phyloP scores from a whole-genome alignment of 30 jellyfish, hydroid and myxozoan genomes.

The Aurelia sp. region DNA sequence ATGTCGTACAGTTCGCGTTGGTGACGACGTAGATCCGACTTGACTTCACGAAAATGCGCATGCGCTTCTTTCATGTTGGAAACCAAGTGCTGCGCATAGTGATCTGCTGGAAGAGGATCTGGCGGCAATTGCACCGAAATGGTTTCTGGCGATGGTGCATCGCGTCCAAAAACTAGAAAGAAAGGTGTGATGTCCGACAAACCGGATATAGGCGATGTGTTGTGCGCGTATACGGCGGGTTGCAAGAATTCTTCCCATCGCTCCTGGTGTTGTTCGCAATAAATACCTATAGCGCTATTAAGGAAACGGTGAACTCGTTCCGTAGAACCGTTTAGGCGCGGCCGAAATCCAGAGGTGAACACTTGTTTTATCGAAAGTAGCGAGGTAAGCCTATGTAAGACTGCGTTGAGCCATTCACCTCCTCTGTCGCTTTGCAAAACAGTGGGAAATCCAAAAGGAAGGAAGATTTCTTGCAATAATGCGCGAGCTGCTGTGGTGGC shows the following conservation, averaged over 20 bases:
- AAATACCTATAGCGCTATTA: constrained; percentile 42
- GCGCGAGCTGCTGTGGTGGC: constrained; percentile 52
- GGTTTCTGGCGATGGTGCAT: constrained; percentile 36
- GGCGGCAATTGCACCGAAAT: background rate
- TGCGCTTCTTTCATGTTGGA: background rate
- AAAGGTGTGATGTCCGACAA: constrained; percentile 19
- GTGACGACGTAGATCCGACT: constrained; percentile 26
- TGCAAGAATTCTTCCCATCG: constrained; percentile 56
- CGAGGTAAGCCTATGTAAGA: constrained; percentile 7
- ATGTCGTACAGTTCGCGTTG: constrained; percentile 32
- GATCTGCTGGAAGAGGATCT: background rate
- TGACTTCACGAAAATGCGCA: background rate
- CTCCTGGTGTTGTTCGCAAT: constrained; percentile 24
- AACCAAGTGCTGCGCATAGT: background rate
- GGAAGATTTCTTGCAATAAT: constrained; percentile 11
- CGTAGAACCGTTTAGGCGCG: constrained; percentile 57
- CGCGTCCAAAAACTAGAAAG: constrained; percentile 49
- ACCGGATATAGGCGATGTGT: constrained; percentile 39
- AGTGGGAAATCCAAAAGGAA: constrained; percentile 44
- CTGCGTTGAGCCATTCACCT: constrained; percentile 33
- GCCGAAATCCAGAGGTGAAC: constrained; percentile 43
- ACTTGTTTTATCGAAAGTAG: background rate
- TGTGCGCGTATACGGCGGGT: constrained; percentile 67
- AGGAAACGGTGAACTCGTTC: constrained; percentile 58
- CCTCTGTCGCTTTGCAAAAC: constrained; percentile 67